These are phyloP conservation scores for Rhabdophis nuchalis DNA, from an alignment of 2,797 vertebrate species.

Conservation along the genomic window DNA sequence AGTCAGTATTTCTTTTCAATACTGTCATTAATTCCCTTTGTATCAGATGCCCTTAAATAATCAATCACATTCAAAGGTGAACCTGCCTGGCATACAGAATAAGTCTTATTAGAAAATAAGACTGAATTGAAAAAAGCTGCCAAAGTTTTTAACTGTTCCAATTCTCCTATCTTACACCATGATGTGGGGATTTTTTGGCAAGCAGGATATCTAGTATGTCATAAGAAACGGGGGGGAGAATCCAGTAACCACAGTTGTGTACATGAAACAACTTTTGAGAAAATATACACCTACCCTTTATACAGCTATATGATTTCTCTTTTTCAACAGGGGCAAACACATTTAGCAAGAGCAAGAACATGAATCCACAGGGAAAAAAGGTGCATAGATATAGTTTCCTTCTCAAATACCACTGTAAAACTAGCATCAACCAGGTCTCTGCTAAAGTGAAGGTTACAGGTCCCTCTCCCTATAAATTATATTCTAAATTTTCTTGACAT, in stretches of 20 bases:
- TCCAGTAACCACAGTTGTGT: background rate
- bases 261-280: background rate
- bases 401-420: too few relatives aligned
- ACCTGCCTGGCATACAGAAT: background rate
- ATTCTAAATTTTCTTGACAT: background rate
- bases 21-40: background rate
- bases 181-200: background rate
- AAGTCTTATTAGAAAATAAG: background rate
- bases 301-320: background rate
- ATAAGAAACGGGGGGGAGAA: background rate
- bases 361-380: background rate
- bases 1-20: background rate
- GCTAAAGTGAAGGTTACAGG: background rate
- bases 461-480: background rate
- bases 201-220: background rate
- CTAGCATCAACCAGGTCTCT: background rate
- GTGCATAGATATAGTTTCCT: background rate
- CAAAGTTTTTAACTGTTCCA: background rate
- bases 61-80: background rate
- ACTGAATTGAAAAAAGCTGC: background rate
- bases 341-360: background rate
- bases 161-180: background rate
- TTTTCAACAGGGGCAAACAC: background rate
- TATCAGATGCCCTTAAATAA: background rate
- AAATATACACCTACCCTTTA: background rate